Percentiles rank a stretch among this genome's conserved stretches.
phyloP scores from a whole-genome alignment of 2,113 vertebrate species.

The Elanoides forficatus region DNA sequence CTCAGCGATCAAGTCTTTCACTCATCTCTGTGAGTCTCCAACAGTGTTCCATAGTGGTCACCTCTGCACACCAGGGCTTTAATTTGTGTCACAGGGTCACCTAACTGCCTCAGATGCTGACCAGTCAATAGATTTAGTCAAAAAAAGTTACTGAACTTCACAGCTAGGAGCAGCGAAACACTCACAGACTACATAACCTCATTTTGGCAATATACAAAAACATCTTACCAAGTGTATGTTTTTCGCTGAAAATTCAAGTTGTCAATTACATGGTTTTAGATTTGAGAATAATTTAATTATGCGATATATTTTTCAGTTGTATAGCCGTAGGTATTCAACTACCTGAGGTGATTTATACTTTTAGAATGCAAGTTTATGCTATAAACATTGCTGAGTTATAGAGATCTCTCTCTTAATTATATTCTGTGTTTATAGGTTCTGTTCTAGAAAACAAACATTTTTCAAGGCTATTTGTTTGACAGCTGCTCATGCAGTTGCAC shows the following conservation, averaged over 20 bases:
- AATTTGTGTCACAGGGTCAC: not conserved
- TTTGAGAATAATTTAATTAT: not conserved
- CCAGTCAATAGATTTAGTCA: not conserved
- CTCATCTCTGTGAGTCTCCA: not conserved
- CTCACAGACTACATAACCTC: not conserved
- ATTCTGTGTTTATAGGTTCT: not conserved
- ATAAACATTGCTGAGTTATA: not conserved
- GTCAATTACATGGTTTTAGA: not conserved
- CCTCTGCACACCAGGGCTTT: not conserved
- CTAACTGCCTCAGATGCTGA: not conserved
- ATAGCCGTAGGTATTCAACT: not conserved
- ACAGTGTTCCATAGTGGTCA: accelerated
- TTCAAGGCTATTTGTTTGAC: not conserved
- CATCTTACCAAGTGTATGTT: not conserved
- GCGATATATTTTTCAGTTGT: not conserved
- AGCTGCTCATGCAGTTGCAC: not conserved
- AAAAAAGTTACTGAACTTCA: not conserved
- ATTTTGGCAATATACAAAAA: not conserved
- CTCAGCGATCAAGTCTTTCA: not conserved
- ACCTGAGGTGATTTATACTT: not conserved
- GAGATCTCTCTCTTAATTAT: not conserved
- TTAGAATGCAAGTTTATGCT: not conserved
- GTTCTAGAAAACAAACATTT: not conserved
- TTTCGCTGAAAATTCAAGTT: not conserved
- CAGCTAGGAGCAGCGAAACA: not conserved